These are phyloP conservation scores for Hipposideros armiger DNA, from an alignment of 2,113 vertebrate species.

Conservation along the genomic window DNA sequence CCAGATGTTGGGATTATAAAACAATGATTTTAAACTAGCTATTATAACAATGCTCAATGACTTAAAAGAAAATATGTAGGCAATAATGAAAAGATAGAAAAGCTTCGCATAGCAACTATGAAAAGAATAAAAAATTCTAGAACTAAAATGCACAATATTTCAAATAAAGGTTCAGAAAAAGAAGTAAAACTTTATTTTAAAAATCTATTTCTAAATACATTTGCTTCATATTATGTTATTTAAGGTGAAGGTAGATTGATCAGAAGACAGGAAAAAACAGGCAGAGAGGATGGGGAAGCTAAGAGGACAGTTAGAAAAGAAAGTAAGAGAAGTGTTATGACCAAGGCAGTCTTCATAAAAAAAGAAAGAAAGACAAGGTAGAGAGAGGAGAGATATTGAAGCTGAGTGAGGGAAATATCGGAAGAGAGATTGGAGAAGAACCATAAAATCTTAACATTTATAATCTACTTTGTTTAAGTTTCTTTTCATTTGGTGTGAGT, in stretches of 20 bases:
- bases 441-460: background rate
- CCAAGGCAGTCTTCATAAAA: background rate
- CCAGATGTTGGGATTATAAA: constrained; percentile 26
- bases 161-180: constrained; percentile 52
- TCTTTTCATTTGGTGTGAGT: constrained; percentile 5
- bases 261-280: background rate
- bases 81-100: constrained; percentile 20
- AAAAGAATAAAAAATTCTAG: constrained; percentile 22
- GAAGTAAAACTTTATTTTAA: background rate
- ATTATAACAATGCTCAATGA: background rate
- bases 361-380: background rate
- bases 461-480: constrained; percentile 36
- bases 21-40: constrained; percentile 18
- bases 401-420: background rate
- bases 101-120: background rate
- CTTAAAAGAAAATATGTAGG: constrained; percentile 30
- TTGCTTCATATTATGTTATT: constrained; percentile 47
- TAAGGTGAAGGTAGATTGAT: background rate
- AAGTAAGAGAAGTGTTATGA: constrained; percentile 1
- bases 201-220: constrained; percentile 22
- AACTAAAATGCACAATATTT: constrained; percentile 7
- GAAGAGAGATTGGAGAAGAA: background rate
- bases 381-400: background rate
- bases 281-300: background rate
- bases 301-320: background rate